Percentiles rank a stretch among this genome's conserved stretches.
phyloP scores from a whole-genome alignment of 2,113 vertebrate genomes.

The Cyphomyrus discorhynchus region DNA sequence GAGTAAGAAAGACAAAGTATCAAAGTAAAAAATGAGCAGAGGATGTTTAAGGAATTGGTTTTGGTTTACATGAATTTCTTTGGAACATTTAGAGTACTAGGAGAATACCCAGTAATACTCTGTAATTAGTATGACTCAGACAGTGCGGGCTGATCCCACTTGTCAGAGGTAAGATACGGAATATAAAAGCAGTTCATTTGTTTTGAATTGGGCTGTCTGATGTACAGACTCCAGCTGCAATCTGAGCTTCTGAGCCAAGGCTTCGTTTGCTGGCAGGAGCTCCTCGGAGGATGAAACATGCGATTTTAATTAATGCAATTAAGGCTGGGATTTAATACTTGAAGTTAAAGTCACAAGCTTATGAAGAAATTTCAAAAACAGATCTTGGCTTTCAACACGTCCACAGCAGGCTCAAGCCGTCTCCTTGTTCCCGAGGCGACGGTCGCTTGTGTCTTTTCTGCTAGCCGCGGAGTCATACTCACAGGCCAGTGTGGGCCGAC shows the following conservation, averaged over 20 bases:
- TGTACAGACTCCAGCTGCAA: not conserved
- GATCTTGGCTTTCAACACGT: constrained; percentile 17
- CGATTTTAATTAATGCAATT: constrained; percentile 40
- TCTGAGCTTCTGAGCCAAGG: not conserved
- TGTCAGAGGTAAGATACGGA: not conserved
- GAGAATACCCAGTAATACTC: not conserved
- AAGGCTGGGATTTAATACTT: constrained; percentile 31
- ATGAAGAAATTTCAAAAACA: constrained; percentile 23
- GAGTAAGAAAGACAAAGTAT: not conserved
- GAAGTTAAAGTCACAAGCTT: constrained; percentile 23
- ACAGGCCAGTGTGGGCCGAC: constrained; percentile 96
- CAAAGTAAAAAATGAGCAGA: not conserved
- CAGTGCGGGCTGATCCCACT: not conserved
- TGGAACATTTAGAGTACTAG: not conserved
- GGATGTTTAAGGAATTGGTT: not conserved
- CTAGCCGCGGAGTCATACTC: constrained; percentile 66
- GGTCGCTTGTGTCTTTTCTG: not conserved
- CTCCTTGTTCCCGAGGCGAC: constrained; percentile 45
- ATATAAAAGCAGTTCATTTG: not conserved
- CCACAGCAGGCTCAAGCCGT: constrained; percentile 18
- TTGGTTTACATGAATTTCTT: not conserved
- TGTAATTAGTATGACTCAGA: not conserved
- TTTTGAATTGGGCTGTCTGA: not conserved
- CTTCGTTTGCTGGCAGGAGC: not conserved
- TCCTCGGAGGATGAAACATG: constrained; percentile 5